Percentiles rank a stretch among this genome's conserved stretches.
These are phyloP conservation scores for Tryphoninae sp. DNA, from an alignment of 2,888 invertebrate genomes.

Conservation along the genomic window DNA sequence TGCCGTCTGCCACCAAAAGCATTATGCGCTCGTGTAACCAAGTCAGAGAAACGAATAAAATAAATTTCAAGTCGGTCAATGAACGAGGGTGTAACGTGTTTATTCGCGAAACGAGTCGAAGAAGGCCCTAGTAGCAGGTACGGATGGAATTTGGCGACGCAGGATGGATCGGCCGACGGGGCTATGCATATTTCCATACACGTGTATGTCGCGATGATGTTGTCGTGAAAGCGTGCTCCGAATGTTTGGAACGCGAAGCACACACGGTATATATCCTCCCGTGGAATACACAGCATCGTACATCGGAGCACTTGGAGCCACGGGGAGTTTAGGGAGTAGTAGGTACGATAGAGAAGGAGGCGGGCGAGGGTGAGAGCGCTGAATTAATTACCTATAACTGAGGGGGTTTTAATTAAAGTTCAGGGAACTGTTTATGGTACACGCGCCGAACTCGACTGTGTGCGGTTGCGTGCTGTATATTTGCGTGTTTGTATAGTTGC, in stretches of 20 bases:
- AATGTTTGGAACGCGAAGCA: conserved; percentile 49
- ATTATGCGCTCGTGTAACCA: too few species aligned
- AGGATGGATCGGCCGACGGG: too few species aligned
- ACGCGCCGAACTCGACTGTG: conserved; percentile 50
- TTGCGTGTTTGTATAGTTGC: conserved; percentile 50
- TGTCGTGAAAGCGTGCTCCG: conserved; percentile 30
- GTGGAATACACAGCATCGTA: conserved; percentile 24
- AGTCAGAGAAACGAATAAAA: too few species aligned
- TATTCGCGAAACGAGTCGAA: too few species aligned
- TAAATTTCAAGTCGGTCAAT: too few species aligned
- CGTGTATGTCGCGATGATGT: background rate
- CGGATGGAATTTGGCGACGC: too few species aligned
- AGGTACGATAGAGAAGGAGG: conserved; percentile 11
- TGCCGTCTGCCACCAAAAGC: too few species aligned
- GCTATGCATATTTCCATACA: too few species aligned
- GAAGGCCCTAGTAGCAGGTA: too few species aligned
- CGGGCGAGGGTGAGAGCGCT: conserved; percentile 40
- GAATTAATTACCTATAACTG: conserved; percentile 72
- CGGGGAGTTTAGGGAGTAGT: conserved; percentile 48
- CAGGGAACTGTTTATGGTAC: conserved; percentile 68
- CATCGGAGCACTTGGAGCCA: conserved; percentile 40
- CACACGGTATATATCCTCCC: conserved; percentile 5
- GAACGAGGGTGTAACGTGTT: too few species aligned
- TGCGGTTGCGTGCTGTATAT: conserved; percentile 51
- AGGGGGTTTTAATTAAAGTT: conserved; percentile 73